These are phyloP conservation scores for Drosophila lowei DNA, from an alignment of 1,140 invertebrate genomes.

Conservation along the genomic window DNA sequence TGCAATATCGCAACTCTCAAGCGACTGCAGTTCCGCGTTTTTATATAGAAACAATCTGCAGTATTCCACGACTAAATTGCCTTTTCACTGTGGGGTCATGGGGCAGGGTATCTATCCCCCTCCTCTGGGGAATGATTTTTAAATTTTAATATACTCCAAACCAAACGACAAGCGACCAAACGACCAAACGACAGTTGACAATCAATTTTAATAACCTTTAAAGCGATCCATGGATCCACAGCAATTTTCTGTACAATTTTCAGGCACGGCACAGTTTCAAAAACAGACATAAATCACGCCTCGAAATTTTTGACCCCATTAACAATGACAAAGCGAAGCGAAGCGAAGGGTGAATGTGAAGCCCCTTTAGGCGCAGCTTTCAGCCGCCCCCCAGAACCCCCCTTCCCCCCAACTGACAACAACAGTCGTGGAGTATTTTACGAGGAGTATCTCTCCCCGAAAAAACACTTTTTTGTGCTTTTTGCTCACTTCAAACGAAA, in stretches of 20 bases:
- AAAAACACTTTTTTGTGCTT: conserved; percentile 24
- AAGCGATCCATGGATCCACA: neutral
- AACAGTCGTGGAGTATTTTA: conserved; percentile 20
- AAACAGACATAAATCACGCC: conserved; percentile 46
- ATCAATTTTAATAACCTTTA: conserved; percentile 51
- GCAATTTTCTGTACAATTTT: neutral
- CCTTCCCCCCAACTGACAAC: conserved; percentile 18
- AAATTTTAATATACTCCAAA: conserved; percentile 11
- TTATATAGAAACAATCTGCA: conserved; percentile 25
- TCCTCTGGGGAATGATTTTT: neutral
- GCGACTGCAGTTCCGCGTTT: conserved; percentile 34
- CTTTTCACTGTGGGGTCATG: conserved; percentile 6
- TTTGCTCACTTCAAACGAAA: conserved; percentile 56
- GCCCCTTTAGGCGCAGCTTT: neutral
- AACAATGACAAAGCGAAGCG: conserved; percentile 31
- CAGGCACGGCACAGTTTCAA: conserved; percentile 13
- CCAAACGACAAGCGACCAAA: neutral
- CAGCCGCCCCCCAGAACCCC: neutral
- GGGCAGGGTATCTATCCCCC: neutral
- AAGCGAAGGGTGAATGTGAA: conserved; percentile 16
- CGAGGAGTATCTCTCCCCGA: conserved; percentile 22
- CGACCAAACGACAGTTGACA: conserved; percentile 10
- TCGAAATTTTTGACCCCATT: conserved; percentile 51
- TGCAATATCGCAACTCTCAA: conserved; percentile 7
- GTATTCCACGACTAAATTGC: conserved; percentile 21